Conservation (phyloP, 2,113 vertebrate species). For the Perccottus glenii region DNA sequence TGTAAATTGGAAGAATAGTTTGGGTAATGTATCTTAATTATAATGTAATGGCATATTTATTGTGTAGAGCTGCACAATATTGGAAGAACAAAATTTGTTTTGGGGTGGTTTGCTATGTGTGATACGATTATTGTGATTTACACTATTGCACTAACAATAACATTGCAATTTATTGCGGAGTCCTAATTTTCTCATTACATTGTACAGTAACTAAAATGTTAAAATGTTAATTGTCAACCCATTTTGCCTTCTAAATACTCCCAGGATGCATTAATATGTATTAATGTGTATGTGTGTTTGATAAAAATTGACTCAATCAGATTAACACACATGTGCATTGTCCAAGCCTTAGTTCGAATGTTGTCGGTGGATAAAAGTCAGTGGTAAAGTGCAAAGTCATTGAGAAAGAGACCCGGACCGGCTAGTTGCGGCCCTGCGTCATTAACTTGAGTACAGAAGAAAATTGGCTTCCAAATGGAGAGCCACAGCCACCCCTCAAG, state of each 20-base stretch:
- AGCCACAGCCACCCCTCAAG: slow-evolving; percentile 2
- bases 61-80: too few relatives aligned
- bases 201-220: neutral
- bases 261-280: slow-evolving; percentile 8
- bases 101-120: too few relatives aligned
- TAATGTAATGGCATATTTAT: too few relatives aligned
- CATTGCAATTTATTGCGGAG: too few relatives aligned
- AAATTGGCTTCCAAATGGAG: slow-evolving; percentile 41
- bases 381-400: slow-evolving; percentile 58
- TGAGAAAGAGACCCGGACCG: slow-evolving; percentile 18
- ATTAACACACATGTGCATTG: slow-evolving; percentile 3
- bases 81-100: too few relatives aligned
- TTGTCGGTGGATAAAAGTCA: slow-evolving; percentile 57
- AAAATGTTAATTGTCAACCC: neutral
- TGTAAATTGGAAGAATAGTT: too few relatives aligned
- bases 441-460: slow-evolving; percentile 71
- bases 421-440: slow-evolving; percentile 49
- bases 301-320: slow-evolving; percentile 4
- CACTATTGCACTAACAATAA: too few relatives aligned
- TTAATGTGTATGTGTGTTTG: neutral
- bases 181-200: too few relatives aligned
- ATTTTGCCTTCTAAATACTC: neutral
- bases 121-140: too few relatives aligned
- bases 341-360: too few relatives aligned
- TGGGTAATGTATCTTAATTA: too few relatives aligned